phyloP scores from a whole-genome alignment of 2,113 vertebrate species.

The Pseudorasbora parva region DNA sequence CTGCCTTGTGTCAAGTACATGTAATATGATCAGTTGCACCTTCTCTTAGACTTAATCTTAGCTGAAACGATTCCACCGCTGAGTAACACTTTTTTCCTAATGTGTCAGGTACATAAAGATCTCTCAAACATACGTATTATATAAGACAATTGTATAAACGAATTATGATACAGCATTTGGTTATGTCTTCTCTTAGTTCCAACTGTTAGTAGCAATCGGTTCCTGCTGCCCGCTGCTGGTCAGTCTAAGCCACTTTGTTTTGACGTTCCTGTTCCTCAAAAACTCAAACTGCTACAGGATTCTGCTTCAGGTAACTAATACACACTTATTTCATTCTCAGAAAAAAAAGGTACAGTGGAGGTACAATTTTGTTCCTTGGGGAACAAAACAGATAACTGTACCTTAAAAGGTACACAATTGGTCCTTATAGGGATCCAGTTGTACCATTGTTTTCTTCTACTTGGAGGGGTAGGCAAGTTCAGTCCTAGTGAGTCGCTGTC shows the following conservation, averaged over 20 bases:
- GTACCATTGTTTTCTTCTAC: too few relatives aligned
- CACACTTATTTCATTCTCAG: not conserved
- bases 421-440: too few relatives aligned
- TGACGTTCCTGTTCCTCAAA: constrained; percentile 46
- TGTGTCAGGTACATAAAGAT: not conserved
- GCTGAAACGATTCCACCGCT: accelerated
- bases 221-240: constrained; percentile 63
- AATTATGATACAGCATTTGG: not conserved
- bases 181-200: not conserved
- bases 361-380: too few relatives aligned
- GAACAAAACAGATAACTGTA: too few relatives aligned
- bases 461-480: too few relatives aligned
- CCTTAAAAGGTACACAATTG: too few relatives aligned
- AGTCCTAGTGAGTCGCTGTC: too few relatives aligned
- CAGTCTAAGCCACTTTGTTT: constrained; percentile 67
- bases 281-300: constrained; percentile 65
- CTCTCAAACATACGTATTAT: not conserved
- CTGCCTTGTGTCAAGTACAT: too few relatives aligned
- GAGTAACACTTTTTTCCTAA: not conserved
- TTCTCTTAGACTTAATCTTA: too few relatives aligned
- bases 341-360: too few relatives aligned
- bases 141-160: not conserved
- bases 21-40: too few relatives aligned
- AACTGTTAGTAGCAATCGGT: constrained; percentile 37
- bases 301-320: constrained; percentile 58